phyloP scores from a whole-genome alignment of 1,140 invertebrate genomes.

The Pseudomyrmex flavicornis region DNA sequence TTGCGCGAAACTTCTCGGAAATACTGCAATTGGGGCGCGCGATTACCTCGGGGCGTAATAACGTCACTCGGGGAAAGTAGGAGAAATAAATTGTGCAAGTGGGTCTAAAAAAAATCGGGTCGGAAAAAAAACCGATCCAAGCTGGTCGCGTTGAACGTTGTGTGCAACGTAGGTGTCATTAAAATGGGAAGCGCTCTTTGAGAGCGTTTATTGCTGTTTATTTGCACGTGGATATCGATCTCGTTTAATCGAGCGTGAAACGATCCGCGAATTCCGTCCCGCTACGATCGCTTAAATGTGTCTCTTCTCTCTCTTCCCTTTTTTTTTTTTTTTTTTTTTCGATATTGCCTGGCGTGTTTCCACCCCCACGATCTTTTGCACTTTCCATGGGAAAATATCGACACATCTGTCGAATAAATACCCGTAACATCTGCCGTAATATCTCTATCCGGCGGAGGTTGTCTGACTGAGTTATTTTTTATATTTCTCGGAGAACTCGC shows the following conservation, averaged over 20 bases:
- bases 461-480: conserved; percentile 47
- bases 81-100: conserved; percentile 41
- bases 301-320: too few relatives aligned
- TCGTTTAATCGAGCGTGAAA: conserved; percentile 25
- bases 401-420: conserved; percentile 81
- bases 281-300: too few relatives aligned
- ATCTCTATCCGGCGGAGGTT: conserved; percentile 65
- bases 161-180: neutral
- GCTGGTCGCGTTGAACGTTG: neutral
- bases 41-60: conserved; percentile 44
- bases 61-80: conserved; percentile 36
- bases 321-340: neutral
- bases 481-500: conserved; percentile 37
- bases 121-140: neutral
- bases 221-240: conserved; percentile 28
- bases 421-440: conserved; percentile 77
- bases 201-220: conserved; percentile 8
- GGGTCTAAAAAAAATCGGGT: conserved; percentile 29
- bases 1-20: conserved; percentile 46
- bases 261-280: conserved; percentile 19
- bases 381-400: conserved; percentile 75
- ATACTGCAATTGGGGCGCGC: conserved; percentile 51
- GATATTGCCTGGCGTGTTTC: conserved; percentile 77
- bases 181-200: neutral
- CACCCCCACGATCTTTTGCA: conserved; percentile 37